Percentiles rank a stretch among this genome's conserved stretches.
These are phyloP conservation scores for Pseudolaguvia tuberculata DNA, from an alignment of 2,113 vertebrate species.

Conservation along the genomic window DNA sequence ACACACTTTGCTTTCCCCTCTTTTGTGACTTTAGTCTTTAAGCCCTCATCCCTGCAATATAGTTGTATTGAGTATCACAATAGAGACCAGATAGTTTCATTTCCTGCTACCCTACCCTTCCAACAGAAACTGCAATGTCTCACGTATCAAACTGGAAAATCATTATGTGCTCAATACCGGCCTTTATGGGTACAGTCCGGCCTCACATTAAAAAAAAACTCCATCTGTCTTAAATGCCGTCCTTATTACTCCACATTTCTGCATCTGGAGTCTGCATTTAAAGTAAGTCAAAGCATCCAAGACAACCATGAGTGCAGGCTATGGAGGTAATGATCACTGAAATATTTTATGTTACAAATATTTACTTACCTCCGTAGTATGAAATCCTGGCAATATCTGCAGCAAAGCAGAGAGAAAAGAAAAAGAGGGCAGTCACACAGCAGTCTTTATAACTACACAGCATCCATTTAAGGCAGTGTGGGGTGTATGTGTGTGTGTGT, in stretches of 20 bases:
- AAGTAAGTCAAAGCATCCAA: background rate
- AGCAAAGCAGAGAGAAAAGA: slow-evolving; percentile 56
- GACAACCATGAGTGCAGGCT: background rate
- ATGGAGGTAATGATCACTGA: background rate
- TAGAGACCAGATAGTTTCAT: slow-evolving; percentile 25
- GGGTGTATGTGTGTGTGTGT: background rate
- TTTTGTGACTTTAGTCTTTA: background rate
- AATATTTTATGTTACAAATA: background rate
- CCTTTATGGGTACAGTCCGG: slow-evolving; percentile 12
- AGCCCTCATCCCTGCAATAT: background rate
- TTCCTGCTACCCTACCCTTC: slow-evolving; percentile 36
- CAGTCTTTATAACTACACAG: slow-evolving; percentile 7
- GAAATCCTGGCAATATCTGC: slow-evolving; percentile 82
- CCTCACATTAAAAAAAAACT: slow-evolving; percentile 3
- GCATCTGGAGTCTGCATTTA: background rate
- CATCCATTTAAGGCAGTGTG: slow-evolving; percentile 27
- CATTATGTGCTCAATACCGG: slow-evolving; percentile 36
- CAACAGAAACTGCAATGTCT: slow-evolving; percentile 30
- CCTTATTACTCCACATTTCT: background rate
- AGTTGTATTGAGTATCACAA: background rate
- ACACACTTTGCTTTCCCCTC: background rate
- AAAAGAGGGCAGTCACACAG: slow-evolving; percentile 9
- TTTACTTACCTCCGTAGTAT: slow-evolving; percentile 77
- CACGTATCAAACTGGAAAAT: slow-evolving; percentile 38
- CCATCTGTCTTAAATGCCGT: slow-evolving; percentile 19